These are phyloP conservation scores for Cephus cinctus DNA, from an alignment of 1,140 invertebrate species.

Conservation along the genomic window DNA sequence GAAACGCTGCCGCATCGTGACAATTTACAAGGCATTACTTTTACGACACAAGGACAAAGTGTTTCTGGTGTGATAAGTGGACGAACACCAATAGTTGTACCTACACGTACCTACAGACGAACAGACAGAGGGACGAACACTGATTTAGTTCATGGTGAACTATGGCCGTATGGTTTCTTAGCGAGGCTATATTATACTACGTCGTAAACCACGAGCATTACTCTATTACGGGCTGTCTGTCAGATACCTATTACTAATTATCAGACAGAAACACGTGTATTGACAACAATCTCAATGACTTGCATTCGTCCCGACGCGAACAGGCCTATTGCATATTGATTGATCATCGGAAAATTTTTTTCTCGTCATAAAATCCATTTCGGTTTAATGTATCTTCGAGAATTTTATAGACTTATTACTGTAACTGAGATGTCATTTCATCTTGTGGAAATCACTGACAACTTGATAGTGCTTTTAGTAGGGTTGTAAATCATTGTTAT, in stretches of 20 bases:
- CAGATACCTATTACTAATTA: conserved; percentile 48
- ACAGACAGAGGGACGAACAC: conserved; percentile 12
- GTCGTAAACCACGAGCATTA: conserved; percentile 53
- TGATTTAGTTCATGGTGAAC: conserved; percentile 19
- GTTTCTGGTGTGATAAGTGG: conserved; percentile 37
- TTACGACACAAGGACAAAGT: conserved; percentile 34
- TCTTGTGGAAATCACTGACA: no score
- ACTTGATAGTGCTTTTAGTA: no score
- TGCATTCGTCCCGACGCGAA: no score
- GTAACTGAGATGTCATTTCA: no score
- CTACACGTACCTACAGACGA: no score
- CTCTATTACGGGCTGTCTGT: conserved; percentile 47
- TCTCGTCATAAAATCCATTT: no score
- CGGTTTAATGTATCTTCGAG: no score
- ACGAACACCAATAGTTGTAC: conserved; percentile 4
- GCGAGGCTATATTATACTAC: conserved; percentile 41
- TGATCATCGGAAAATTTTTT: no score
- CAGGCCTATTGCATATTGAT: no score
- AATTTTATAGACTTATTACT: no score
- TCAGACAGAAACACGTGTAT: conserved; percentile 50
- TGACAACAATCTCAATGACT: no score
- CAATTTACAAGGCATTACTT: conserved; percentile 41
- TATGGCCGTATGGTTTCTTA: conserved; percentile 28
- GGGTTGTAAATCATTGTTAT: no score
- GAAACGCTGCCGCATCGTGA: conserved; percentile 7